Evolutionary conservation across 1,140 invertebrate species (phyloP), one percentile per base, ranked within the genome.

Genomic region (Adelges cooleyi): DNA sequence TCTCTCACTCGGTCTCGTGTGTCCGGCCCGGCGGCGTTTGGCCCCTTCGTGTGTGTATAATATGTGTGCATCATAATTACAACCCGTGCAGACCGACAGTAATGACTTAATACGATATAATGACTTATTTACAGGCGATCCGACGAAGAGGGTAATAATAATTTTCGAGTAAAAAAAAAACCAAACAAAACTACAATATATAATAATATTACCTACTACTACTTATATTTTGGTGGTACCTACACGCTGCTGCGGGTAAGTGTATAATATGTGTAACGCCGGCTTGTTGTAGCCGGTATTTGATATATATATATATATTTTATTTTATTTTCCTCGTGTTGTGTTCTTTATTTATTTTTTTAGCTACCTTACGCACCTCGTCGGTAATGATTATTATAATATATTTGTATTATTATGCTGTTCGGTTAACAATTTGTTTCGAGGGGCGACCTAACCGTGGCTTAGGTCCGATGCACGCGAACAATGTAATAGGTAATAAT

Each of bases 121-220:
- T 62, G 56, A 62, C 56, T 62, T 62, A 62, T 62, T 62, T 62
- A 62, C 56, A 62, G 56, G 56, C 56, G 56, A 62, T 62, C 56
- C 17, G 23, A 22, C 25, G 23, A 22, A 59, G 36, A 22, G 56
- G 56, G 56, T 48, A 59, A 59, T 59, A 59, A 59, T 27, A 62
- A 62, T 62, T 62, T 62, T 62, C 11, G n/a, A 33, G 25, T 62
- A 33, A 33, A 6, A 33, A 5, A 33, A 6, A 33, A 6, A 33
- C 40, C 40, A n/a, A 3, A 8, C 4, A 33, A 62, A 62, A 62
- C 44, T 15, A 59, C 4, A 48, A 33, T 17, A 53, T 48, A 17
- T 20, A 5, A 13, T 15, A 17, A 20, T 17, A 13, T 18, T 46
- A 44, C 6, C 18, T 15, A 27, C 15, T 17, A 8, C 11, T 8